These are phyloP conservation scores for Harlomillsia oculata DNA, from an alignment of 1,140 invertebrate species.

Conservation along the genomic window DNA sequence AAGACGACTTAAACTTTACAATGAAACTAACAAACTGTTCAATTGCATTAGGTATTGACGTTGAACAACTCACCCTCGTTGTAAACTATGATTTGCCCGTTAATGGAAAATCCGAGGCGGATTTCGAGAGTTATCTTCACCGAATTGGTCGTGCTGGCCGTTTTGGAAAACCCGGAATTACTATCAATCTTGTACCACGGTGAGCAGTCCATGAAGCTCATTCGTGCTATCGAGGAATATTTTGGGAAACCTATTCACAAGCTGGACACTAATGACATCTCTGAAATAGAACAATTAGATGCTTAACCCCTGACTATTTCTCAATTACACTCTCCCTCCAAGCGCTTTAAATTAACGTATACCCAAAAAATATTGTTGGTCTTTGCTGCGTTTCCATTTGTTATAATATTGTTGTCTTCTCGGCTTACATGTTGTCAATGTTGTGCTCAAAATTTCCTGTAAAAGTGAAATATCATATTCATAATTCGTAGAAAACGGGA, in stretches of 20 bases:
- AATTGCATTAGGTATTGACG: conserved; percentile 70
- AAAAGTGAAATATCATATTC: too few species aligned
- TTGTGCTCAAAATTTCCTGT: too few species aligned
- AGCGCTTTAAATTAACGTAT: too few species aligned
- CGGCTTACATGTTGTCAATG: too few species aligned
- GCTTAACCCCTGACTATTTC: conserved; percentile 27
- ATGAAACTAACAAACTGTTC: neutral
- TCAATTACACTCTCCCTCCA: too few species aligned
- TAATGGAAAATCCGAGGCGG: conserved; percentile 62
- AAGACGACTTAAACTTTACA: neutral
- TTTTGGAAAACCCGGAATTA: conserved; percentile 90
- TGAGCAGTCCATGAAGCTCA: conserved; percentile 55
- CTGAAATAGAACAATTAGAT: conserved; percentile 81
- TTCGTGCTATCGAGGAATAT: conserved; percentile 70
- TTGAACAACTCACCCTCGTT: conserved; percentile 94
- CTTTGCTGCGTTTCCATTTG: too few species aligned
- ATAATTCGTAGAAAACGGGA: too few species aligned
- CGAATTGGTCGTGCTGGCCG: conserved; percentile 91
- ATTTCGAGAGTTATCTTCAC: conserved; percentile 95
- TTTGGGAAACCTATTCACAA: conserved; percentile 60
- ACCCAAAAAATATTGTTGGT: too few species aligned
- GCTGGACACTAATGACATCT: conserved; percentile 76
- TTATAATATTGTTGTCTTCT: too few species aligned
- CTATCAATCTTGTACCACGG: conserved; percentile 89
- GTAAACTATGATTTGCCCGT: conserved; percentile 97